phyloP scores from a whole-genome alignment of 1,140 invertebrate genomes.

The Calosoma granatense region DNA sequence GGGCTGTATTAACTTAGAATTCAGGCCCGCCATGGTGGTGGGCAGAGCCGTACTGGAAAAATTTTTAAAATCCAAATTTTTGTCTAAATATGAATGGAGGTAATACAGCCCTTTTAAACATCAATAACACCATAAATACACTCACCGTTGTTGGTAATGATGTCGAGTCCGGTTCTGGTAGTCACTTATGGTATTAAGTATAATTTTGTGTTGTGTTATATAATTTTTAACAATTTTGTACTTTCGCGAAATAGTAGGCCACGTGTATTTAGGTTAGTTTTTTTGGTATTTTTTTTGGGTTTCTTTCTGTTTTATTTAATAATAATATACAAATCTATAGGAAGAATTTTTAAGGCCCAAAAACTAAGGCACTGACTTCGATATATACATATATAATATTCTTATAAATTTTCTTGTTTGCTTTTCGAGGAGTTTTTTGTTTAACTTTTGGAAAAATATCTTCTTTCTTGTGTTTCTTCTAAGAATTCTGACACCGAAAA shows the following conservation, averaged over 20 bases:
- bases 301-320: not conserved
- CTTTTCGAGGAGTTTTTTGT: not conserved
- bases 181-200: conserved; percentile 5
- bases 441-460: not conserved
- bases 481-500: conserved; percentile 1
- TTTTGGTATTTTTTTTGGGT: not conserved
- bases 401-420: too few species aligned
- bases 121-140: not conserved
- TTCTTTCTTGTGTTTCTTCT: not conserved
- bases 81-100: not conserved
- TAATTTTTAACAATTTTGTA: conserved; percentile 9
- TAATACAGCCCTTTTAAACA: not conserved
- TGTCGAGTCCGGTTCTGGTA: not conserved
- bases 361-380: not conserved
- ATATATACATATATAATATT: too few species aligned
- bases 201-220: conserved; percentile 5
- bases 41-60: not conserved
- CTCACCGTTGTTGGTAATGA: not conserved
- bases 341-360: conserved; percentile 3
- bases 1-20: too few species aligned
- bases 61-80: not conserved
- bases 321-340: conserved; percentile 1
- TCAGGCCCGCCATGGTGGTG: too few species aligned
- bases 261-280: not conserved
- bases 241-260: not conserved